Percentiles rank a stretch among this genome's conserved stretches.
phyloP scores from a whole-genome alignment of 2,113 vertebrate genomes.

The Diphyllodes magnificus region DNA sequence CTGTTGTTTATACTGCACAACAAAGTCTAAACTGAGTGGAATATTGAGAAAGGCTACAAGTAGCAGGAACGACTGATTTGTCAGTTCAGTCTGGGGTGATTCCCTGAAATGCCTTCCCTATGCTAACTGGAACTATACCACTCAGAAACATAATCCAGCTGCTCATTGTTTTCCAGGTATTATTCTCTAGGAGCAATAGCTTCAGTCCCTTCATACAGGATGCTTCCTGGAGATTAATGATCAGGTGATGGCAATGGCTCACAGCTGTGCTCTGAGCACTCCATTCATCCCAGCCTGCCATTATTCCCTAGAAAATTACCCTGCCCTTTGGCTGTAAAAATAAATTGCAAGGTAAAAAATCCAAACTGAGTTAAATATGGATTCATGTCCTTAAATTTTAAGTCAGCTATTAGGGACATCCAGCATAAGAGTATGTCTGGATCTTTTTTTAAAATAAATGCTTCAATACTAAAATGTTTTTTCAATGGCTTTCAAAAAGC shows the following conservation, averaged over 20 bases:
- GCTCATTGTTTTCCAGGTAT: slow-evolving; percentile 1
- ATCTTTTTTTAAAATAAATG: background rate
- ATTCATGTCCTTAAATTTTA: background rate
- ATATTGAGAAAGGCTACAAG: background rate
- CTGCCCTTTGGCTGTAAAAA: background rate
- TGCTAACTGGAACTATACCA: background rate
- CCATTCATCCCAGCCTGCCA: background rate
- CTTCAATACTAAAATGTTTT: background rate
- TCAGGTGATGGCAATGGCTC: background rate
- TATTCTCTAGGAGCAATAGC: background rate
- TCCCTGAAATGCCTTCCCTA: background rate
- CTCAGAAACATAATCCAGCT: background rate
- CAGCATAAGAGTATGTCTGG: background rate
- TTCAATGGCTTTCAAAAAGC: background rate
- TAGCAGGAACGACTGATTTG: background rate
- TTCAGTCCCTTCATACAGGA: background rate
- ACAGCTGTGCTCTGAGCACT: background rate
- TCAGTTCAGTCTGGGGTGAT: background rate
- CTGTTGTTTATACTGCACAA: background rate
- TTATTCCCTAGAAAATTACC: slow-evolving; percentile 9
- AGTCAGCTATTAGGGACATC: background rate
- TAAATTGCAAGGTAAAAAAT: background rate
- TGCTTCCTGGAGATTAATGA: slow-evolving; percentile 23
- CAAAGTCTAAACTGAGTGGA: background rate
- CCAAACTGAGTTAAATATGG: background rate